A percentile compares a stretch with the other conserved stretches of the same genome.
These are phyloP conservation scores for Eleginops maclovinus DNA, from an alignment of 2,113 vertebrate genomes.

Conservation along the genomic window DNA sequence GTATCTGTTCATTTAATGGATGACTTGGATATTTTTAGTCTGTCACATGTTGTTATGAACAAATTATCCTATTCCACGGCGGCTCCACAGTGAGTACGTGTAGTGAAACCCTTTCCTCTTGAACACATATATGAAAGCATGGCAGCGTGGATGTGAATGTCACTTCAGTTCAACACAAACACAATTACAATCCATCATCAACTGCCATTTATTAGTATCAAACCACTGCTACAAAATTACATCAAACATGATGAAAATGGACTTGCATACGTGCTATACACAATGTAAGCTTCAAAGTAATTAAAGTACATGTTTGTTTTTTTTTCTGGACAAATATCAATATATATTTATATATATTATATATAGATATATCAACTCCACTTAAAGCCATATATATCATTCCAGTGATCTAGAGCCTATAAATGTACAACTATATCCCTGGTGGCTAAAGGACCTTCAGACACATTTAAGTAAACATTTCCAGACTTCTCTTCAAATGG, in stretches of 20 bases:
- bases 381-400: constrained; percentile 84
- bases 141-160: not conserved
- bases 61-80: constrained; percentile 26
- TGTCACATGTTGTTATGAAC: constrained; percentile 57
- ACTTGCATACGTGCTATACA: constrained; percentile 86
- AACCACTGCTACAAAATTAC: constrained; percentile 87
- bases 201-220: constrained; percentile 88
- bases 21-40: constrained; percentile 45
- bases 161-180: constrained; percentile 54
- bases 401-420: constrained; percentile 84
- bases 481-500: constrained; percentile 74
- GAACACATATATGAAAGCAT: constrained; percentile 24
- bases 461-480: constrained; percentile 82
- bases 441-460: constrained; percentile 79
- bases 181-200: constrained; percentile 79
- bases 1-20: constrained; percentile 46
- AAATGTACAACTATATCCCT: constrained; percentile 83
- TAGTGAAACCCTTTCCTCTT: constrained; percentile 1
- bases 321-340: constrained; percentile 82
- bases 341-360: constrained; percentile 78
- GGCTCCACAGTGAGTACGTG: constrained; percentile 18
- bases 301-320: constrained; percentile 79
- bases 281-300: constrained; percentile 84
- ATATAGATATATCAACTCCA: constrained; percentile 82
- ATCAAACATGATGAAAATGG: constrained; percentile 85